Evolutionary conservation across 2,888 invertebrate genomes (phyloP).

Genomic region (Cosmia pyralina): DNA sequence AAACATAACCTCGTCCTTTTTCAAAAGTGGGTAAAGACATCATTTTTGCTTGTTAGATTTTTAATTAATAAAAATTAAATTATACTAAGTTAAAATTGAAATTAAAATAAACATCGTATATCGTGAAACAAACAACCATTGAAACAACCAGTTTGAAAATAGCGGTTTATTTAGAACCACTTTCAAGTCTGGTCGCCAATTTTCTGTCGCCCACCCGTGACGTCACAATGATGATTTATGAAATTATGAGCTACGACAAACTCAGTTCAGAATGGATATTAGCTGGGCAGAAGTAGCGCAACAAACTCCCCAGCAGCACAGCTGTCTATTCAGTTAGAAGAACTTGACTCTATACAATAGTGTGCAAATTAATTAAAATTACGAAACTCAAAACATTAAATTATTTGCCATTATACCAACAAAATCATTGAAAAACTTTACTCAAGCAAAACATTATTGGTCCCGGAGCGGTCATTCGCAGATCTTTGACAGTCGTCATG

Average conservation of each 20-base stretch:
- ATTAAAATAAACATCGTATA: background rate
- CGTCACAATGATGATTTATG: constrained; percentile 67
- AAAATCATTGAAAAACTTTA: no score
- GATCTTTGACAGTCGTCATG: no score
- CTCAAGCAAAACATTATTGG: no score
- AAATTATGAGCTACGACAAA: constrained; percentile 51
- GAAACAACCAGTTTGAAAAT: constrained; percentile 31
- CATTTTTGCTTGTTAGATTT: background rate
- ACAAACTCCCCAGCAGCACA: background rate
- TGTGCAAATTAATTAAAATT: background rate
- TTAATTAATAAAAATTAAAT: background rate
- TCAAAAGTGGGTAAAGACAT: background rate
- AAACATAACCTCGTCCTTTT: background rate
- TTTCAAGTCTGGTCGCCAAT: constrained; percentile 55
- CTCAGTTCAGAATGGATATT: constrained; percentile 51
- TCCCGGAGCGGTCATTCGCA: no score
- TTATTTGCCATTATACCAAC: no score
- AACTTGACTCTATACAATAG: background rate
- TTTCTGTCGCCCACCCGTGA: constrained; percentile 59
- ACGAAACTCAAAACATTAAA: background rate
- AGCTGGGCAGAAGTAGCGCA: background rate
- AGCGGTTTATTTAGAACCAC: constrained; percentile 55
- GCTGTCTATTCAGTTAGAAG: background rate
- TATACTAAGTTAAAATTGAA: background rate
- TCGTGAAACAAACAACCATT: constrained; percentile 5